Evolutionary conservation across 2,113 vertebrate genomes (phyloP).

Genomic region (Pelvicachromis taeniatus): DNA sequence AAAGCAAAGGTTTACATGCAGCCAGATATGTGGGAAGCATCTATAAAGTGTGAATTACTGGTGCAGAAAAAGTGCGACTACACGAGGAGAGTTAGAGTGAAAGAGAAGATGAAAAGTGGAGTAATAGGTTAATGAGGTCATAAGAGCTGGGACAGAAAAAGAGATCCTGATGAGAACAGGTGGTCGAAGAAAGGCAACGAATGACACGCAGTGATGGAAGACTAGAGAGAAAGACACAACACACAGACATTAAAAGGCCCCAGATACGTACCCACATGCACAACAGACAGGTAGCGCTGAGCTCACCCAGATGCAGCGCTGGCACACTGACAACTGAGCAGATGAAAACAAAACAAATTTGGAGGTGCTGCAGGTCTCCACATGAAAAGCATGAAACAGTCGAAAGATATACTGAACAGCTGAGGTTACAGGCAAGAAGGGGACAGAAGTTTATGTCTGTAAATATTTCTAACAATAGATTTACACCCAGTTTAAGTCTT

Average conservation of each 20-base stretch:
- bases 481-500: constrained; percentile 13
- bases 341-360: background rate
- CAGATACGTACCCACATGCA: background rate
- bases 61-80: background rate
- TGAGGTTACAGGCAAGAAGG: background rate
- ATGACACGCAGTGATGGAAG: background rate
- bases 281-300: background rate
- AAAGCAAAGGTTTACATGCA: background rate
- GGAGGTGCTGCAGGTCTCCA: background rate
- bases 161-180: constrained; percentile 17
- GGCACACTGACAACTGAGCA: background rate
- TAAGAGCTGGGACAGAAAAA: background rate
- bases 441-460: background rate
- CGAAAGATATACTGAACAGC: background rate
- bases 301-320: background rate
- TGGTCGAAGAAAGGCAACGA: constrained; percentile 12
- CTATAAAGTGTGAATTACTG: background rate
- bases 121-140: constrained; percentile 39
- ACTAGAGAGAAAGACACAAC: background rate
- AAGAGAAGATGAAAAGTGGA: constrained; percentile 2
- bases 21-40: background rate
- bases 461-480: constrained; percentile 38
- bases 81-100: background rate
- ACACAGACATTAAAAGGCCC: background rate
- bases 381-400: background rate